phyloP scores from a whole-genome alignment of 2,888 invertebrate genomes.

The Drosophila falleni region DNA sequence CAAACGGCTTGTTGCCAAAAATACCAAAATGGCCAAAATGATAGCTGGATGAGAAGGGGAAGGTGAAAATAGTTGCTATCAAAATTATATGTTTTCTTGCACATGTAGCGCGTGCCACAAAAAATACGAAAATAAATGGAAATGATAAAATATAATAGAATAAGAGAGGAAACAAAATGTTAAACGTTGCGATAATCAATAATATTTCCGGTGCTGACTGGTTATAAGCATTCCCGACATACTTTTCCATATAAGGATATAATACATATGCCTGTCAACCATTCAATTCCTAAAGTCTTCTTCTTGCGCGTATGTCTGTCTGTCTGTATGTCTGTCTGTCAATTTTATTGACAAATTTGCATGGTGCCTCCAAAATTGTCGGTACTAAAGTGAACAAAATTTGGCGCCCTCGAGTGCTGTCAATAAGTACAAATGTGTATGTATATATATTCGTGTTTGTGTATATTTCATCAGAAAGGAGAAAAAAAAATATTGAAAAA shows the following conservation, averaged over 20 bases:
- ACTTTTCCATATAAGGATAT: constrained; percentile 9
- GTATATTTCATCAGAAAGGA: neutral
- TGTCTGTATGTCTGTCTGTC: constrained; percentile 18
- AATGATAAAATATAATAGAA: constrained; percentile 54
- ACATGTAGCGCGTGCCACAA: constrained; percentile 51
- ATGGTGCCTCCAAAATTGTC: constrained; percentile 56
- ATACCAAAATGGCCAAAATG: constrained; percentile 42
- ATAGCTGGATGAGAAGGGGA: neutral
- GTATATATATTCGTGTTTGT: neutral
- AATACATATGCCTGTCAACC: constrained; percentile 38
- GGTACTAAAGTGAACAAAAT: constrained; percentile 37
- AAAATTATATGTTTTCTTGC: constrained; percentile 69
- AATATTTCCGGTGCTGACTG: constrained; percentile 57
- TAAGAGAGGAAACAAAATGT: constrained; percentile 34
- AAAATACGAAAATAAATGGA: constrained; percentile 53
- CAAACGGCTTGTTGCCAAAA: constrained; percentile 66
- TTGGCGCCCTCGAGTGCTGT: constrained; percentile 51
- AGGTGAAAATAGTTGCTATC: constrained; percentile 53
- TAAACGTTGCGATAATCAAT: constrained; percentile 74
- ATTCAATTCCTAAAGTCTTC: constrained; percentile 27
- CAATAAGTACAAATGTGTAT: constrained; percentile 29
- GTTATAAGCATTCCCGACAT: constrained; percentile 25
- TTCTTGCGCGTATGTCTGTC: neutral
- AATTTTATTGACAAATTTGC: constrained; percentile 71
- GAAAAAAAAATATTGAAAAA: constrained; percentile 26